Percentiles rank a stretch among this genome's conserved stretches.
Conservation (phyloP, 2,113 vertebrate species). For the Papio anubis region DNA sequence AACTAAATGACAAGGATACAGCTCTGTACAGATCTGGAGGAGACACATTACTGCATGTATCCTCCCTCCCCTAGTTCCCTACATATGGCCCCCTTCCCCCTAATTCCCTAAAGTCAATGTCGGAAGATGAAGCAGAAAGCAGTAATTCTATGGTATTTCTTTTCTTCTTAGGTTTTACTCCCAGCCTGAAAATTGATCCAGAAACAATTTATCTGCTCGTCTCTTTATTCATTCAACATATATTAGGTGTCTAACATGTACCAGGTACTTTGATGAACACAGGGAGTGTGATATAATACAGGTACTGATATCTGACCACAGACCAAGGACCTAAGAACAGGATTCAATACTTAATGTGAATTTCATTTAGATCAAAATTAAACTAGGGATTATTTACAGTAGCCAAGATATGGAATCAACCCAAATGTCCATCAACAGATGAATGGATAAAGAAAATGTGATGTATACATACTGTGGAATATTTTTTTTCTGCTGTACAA, state of each 20-base stretch:
- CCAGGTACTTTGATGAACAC: background rate
- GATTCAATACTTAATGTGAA: background rate
- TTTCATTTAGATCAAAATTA: background rate
- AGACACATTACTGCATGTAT: background rate
- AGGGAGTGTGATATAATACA: too few relatives aligned
- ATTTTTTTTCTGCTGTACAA: background rate
- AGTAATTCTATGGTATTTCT: background rate
- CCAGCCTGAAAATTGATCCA: background rate
- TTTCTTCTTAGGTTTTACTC: background rate
- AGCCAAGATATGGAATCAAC: background rate
- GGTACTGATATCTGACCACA: background rate
- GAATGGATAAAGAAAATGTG: background rate
- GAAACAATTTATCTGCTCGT: background rate
- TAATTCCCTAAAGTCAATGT: background rate
- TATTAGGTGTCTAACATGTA: background rate
- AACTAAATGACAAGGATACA: background rate
- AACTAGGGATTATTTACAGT: background rate
- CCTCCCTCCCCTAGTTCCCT: background rate
- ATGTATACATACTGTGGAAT: background rate
- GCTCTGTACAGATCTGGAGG: background rate
- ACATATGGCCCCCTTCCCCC: background rate
- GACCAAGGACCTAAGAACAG: background rate
- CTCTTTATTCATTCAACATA: background rate
- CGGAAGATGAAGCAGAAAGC: background rate
- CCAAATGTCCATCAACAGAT: background rate